Evolutionary conservation across 2,888 invertebrate genomes (phyloP).

Genomic region (Gymnocheta viridis): DNA sequence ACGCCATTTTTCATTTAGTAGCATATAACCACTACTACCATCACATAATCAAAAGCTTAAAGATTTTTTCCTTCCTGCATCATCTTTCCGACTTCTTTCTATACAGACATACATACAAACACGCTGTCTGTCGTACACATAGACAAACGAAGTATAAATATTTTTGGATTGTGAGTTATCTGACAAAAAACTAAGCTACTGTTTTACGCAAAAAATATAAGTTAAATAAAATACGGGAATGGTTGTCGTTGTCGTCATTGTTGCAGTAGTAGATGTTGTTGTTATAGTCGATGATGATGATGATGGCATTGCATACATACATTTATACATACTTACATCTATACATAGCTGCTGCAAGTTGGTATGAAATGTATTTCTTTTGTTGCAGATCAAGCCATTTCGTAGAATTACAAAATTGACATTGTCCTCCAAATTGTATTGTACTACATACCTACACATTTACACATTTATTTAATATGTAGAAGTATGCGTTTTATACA

Average conservation of each 20-base stretch:
- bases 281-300: constrained; percentile 15
- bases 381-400: constrained; percentile 73
- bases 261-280: constrained; percentile 12
- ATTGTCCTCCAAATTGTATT: constrained; percentile 71
- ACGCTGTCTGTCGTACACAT: not conserved
- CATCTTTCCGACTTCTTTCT: constrained; percentile 68
- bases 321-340: constrained; percentile 2
- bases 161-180: constrained; percentile 70
- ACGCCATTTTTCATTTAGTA: constrained; percentile 74
- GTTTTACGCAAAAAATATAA: constrained; percentile 66
- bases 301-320: constrained; percentile 24
- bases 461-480: not conserved
- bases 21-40: constrained; percentile 8
- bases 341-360: constrained; percentile 45
- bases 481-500: constrained; percentile 2
- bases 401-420: constrained; percentile 81
- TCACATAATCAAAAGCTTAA: constrained; percentile 58
- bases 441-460: constrained; percentile 6
- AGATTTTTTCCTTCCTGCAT: constrained; percentile 61
- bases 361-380: constrained; percentile 60
- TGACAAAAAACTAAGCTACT: constrained; percentile 69
- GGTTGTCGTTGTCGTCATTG: constrained; percentile 34
- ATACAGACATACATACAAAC: not conserved
- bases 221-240: constrained; percentile 47
- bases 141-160: constrained; percentile 70